Percentiles rank a stretch among this genome's conserved stretches.
phyloP scores from a whole-genome alignment of 2,888 invertebrate species.

The Malachius bipustulatus region DNA sequence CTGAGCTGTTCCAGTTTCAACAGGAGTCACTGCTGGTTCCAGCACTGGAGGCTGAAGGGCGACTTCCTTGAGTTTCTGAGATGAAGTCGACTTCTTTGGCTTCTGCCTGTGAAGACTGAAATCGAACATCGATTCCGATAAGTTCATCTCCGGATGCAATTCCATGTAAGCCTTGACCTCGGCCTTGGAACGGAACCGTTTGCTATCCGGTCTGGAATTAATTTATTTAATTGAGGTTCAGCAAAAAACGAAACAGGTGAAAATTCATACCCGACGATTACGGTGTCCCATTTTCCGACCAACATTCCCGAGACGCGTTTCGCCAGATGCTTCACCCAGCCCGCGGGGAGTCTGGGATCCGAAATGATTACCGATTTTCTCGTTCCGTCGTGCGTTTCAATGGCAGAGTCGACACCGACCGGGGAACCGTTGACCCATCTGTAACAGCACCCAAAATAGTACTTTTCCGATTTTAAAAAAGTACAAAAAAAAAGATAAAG shows the following conservation, averaged over 20 bases:
- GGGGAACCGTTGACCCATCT: constrained; percentile 62
- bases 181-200: constrained; percentile 46
- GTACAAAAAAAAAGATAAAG: too few species aligned
- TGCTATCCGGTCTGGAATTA: constrained; percentile 43
- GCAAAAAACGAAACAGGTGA: constrained; percentile 3
- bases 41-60: too few species aligned
- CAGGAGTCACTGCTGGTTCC: too few species aligned
- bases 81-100: background rate
- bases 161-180: constrained; percentile 42
- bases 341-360: constrained; percentile 60
- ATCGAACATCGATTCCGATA: constrained; percentile 37
- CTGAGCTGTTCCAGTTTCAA: background rate
- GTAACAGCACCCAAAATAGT: too few species aligned
- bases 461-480: too few species aligned
- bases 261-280: constrained; percentile 48
- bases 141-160: constrained; percentile 32
- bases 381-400: constrained; percentile 35
- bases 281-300: constrained; percentile 73
- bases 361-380: constrained; percentile 50
- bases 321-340: constrained; percentile 70
- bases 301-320: constrained; percentile 54
- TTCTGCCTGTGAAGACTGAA: constrained; percentile 38
- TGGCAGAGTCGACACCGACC: constrained; percentile 42
- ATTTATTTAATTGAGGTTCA: background rate
- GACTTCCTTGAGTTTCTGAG: too few species aligned